These are phyloP conservation scores for Muscidifurax raptorellus DNA, from an alignment of 1,140 invertebrate species.

Conservation along the genomic window DNA sequence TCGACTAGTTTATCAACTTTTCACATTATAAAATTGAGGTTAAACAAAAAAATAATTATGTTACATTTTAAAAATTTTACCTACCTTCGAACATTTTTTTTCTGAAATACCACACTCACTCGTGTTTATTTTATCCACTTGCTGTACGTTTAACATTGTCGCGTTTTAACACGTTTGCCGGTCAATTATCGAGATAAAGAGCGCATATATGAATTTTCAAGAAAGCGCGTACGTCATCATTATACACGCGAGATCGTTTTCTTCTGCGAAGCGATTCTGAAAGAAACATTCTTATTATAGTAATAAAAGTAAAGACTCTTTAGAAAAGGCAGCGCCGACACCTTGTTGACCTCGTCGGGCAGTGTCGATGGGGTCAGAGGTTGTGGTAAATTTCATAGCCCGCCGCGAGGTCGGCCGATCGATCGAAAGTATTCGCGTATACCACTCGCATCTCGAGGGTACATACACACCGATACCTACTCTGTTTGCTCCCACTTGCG, in stretches of 20 bases:
- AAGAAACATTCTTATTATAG: slow-evolving; percentile 24
- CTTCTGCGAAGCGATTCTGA: neutral
- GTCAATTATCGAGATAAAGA: neutral
- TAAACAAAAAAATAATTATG: neutral
- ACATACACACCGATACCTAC: neutral
- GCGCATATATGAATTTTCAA: neutral
- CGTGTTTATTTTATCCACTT: neutral
- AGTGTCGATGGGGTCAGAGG: neutral
- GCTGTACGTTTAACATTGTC: neutral
- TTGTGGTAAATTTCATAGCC: neutral
- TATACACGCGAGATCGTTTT: neutral
- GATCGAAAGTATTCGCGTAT: neutral
- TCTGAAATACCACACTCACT: neutral
- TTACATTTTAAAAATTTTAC: neutral
- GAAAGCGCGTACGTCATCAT: slow-evolving; percentile 7
- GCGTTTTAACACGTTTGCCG: neutral
- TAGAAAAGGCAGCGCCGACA: neutral
- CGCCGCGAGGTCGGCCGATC: slow-evolving; percentile 1
- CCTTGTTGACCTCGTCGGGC: slow-evolving; percentile 10
- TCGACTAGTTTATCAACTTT: slow-evolving; percentile 1
- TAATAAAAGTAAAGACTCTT: neutral
- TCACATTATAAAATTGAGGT: neutral
- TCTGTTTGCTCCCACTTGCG: neutral
- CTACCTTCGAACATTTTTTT: neutral
- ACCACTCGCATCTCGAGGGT: neutral